phyloP scores from a whole-genome alignment of 2,113 vertebrate species.

The Mohoua ochrocephala region DNA sequence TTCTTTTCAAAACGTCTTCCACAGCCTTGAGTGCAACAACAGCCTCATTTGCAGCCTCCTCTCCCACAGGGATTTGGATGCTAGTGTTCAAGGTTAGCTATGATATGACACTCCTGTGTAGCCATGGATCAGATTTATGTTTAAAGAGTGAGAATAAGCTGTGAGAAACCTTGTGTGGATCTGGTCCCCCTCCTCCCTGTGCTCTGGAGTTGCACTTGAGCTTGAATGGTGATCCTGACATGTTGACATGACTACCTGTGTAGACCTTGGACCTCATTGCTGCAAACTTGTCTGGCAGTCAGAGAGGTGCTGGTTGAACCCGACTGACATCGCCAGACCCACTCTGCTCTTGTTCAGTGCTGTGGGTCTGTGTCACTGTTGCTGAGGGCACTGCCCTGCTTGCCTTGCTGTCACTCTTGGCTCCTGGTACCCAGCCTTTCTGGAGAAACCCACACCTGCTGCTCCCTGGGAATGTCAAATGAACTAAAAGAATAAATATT shows the following conservation, averaged over 20 bases:
- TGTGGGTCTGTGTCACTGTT: fast-evolving
- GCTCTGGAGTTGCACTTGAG: neutral
- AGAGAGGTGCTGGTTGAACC: neutral
- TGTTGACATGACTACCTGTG: neutral
- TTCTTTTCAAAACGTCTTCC: neutral
- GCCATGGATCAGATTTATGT: neutral
- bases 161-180: neutral
- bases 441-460: neutral
- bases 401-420: neutral
- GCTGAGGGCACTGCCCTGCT: neutral
- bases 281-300: neutral
- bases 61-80: neutral
- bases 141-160: neutral
- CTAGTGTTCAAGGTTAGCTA: neutral
- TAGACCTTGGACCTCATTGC: neutral
- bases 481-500: neutral
- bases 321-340: neutral
- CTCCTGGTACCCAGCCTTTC: neutral
- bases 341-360: neutral
- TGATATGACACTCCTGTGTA: neutral
- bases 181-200: fast-evolving
- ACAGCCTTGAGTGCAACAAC: neutral
- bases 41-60: neutral
- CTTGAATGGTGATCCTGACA: neutral
- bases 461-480: neutral